Base-by-base conservation (phyloP, 2,888 invertebrate species). In the Tenthredo notha region DNA sequence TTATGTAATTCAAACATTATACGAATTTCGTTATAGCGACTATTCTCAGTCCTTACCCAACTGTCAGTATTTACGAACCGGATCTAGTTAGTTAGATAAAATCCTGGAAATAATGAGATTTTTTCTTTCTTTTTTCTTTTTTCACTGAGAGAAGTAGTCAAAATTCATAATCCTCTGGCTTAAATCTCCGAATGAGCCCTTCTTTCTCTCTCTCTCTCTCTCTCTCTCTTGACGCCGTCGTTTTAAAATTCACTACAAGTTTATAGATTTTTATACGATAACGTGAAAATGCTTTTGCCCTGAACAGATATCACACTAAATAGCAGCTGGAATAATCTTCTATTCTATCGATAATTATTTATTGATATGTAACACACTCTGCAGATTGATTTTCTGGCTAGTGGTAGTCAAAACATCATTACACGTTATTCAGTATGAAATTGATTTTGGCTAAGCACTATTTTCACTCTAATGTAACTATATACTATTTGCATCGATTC, bases 91-190 rank as follows among this genome's bases (percentile, higher is more conserved):
- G 25, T 61, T 61, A 12, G 25, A 61, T 61, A 70, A 18, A 70
- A 7, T 33, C 33, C 70, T 15, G 18, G 25, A 70, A 70, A 70
- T 70, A 70, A 70, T 70, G 70, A 37, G 29, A 70, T 29, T n/a
- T 70, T 37, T 33, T 70, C 21, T 58, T 61, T 61, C 25, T 61
- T 61, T 25, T 70, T 70, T 61, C 25, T 61, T 61, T 61, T 25
- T 61, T 12, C 9, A 25, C 18, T 6, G 18, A 9, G 37, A 70
- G 37, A 70, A 70, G 70, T 70, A 70, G 70, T 37, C 37, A 37
- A 70, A 70, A 33, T 70, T 29, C 29, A 70, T 12, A 61, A 61
- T 61, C 25, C 61, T 61, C 61, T 10, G 25, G 61, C 61, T 25
- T 12, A 61, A 25, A 61, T 61, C 3, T 61, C 9, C 12, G n/a